Evolutionary conservation across 2,888 invertebrate genomes (phyloP).

Genomic region (Sinodicranocentrus sp.): DNA sequence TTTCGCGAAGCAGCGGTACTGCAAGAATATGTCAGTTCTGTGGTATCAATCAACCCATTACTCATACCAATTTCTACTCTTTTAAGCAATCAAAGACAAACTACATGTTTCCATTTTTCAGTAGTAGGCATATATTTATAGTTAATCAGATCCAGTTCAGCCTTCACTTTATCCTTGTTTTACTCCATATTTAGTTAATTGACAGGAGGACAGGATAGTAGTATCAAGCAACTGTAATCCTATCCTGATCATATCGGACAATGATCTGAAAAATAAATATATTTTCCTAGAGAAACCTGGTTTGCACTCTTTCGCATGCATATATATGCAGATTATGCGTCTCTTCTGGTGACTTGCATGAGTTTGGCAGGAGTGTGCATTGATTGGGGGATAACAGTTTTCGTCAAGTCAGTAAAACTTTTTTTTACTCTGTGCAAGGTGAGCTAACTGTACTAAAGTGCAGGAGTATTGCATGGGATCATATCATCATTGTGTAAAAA

Average conservation of each 20-base stretch:
- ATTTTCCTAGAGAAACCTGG: background rate
- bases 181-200: slow-evolving; percentile 8
- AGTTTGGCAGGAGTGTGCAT: background rate
- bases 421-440: background rate
- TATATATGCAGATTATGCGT: background rate
- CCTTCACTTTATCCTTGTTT: slow-evolving; percentile 17
- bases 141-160: background rate
- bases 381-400: slow-evolving; percentile 15
- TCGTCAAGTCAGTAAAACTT: slow-evolving; percentile 13
- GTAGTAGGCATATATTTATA: background rate
- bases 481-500: background rate
- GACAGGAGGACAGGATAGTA: background rate
- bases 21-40: too few relatives aligned
- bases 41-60: too few relatives aligned
- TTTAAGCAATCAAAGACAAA: too few relatives aligned
- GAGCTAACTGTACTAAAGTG: slow-evolving; percentile 14
- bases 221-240: too few relatives aligned
- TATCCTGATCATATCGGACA: slow-evolving; percentile 11
- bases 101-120: too few relatives aligned
- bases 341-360: background rate
- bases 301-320: background rate
- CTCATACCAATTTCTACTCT: too few relatives aligned
- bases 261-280: slow-evolving; percentile 16
- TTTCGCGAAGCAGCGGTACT: too few relatives aligned
- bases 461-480: background rate